Base-by-base conservation (phyloP, 2,888 invertebrate genomes). In the Sinohyriopsis cumingii region DNA sequence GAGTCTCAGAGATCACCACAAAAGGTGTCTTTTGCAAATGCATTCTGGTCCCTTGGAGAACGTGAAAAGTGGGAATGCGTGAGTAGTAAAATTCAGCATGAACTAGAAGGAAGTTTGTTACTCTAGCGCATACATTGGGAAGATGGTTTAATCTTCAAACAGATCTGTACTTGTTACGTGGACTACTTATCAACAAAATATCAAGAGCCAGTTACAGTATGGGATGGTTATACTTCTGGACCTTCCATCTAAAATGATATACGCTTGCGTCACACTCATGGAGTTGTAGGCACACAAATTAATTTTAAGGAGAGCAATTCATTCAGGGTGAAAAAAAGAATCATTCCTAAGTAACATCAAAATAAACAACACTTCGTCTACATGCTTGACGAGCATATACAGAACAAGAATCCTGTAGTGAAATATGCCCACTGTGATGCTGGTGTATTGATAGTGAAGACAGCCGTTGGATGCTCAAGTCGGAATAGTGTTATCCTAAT, bases 281-380 rank as follows among this genome's bases (percentile, higher is more conserved):
- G 78, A 45, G 28, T 63, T 15, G 64, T 33, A 19, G 66, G 69
- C 0, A 57, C 73, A 19, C 65, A 67, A 53, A 73, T 82, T 9
- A 22, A n/a, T 4, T 82, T 83, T 61, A 69, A 25, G 15, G 70
- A 22, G 45, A 57, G 67, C 22, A 82, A 73, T 59, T 56, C 70
- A n/a, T 57, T 59, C 18, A 57, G 59, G 54, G 33, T 33, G 24
- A 78, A 75, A 61, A 81, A 76, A 65, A 76, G 77, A 57, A 9
- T 65, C 2, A 80, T 83, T 61, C 66, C 79, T 55, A 62, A 71
- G 19, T 78, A 82, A 56, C 56, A 24, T 18, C 65, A 61, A 56
- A 83, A 80, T 73, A 82, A 81, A 63, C 82, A 83, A 65, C 25
- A 53, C 0, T 83, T 84, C 62, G 75, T 82, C 4, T 56, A 71